phyloP scores from a whole-genome alignment of 2,888 invertebrate species.

The Clepsis dumicolana region DNA sequence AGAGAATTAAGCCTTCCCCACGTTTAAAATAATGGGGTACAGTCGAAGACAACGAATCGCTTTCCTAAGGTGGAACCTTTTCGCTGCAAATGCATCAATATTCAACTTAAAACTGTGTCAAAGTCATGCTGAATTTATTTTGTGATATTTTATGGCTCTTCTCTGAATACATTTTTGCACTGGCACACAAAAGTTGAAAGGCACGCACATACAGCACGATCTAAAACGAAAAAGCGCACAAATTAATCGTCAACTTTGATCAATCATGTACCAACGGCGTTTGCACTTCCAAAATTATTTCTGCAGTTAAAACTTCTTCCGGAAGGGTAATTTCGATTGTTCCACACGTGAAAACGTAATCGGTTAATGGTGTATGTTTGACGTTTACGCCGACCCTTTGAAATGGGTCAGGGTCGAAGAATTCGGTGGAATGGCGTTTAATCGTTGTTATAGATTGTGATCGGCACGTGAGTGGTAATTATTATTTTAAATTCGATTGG shows the following conservation, averaged over 20 bases:
- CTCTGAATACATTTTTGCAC: too few species aligned
- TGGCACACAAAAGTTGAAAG: too few species aligned
- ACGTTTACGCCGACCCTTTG: slow-evolving; percentile 8
- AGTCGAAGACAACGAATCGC: too few species aligned
- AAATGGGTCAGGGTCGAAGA: slow-evolving; percentile 32
- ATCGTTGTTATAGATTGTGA: slow-evolving; percentile 32
- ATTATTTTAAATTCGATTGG: slow-evolving; percentile 1
- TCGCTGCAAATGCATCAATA: too few species aligned
- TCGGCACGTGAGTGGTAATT: slow-evolving; percentile 17
- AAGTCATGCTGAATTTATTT: too few species aligned
- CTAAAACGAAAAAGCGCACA: too few species aligned
- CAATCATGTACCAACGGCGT: not conserved
- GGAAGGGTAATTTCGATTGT: not conserved
- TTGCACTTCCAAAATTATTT: not conserved
- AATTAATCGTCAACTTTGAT: not conserved
- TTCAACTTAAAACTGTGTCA: too few species aligned
- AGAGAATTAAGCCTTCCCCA: too few species aligned
- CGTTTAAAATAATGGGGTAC: too few species aligned
- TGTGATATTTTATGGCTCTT: too few species aligned
- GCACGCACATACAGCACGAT: too few species aligned
- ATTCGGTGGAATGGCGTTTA: slow-evolving; percentile 26
- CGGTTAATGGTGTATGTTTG: slow-evolving; percentile 26
- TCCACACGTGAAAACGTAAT: slow-evolving; percentile 19
- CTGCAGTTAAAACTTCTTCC: not conserved
- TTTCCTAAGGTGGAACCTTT: too few species aligned